A percentile compares a stretch with the other conserved stretches of the same genome.
These are phyloP conservation scores for Chrysolina americana DNA, from an alignment of 2,888 invertebrate species.

Conservation along the genomic window DNA sequence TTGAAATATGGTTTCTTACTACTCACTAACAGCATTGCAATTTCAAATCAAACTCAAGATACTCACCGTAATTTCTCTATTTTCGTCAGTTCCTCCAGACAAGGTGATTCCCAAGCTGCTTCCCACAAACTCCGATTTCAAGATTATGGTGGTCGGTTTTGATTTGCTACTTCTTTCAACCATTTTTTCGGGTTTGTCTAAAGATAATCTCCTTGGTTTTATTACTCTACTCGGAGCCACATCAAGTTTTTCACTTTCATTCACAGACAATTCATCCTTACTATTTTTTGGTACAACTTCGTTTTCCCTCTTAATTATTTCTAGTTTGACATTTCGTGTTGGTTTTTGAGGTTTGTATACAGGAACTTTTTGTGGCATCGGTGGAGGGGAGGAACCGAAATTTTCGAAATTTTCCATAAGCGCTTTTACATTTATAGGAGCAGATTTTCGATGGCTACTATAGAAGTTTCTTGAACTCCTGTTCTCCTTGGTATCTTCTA, in stretches of 20 bases:
- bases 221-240: slow-evolving; percentile 22
- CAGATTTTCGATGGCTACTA: slow-evolving; percentile 45
- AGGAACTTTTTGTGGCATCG: slow-evolving; percentile 48
- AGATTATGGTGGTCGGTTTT: slow-evolving; percentile 76
- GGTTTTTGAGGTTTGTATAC: slow-evolving; percentile 46
- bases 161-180: slow-evolving; percentile 31
- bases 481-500: slow-evolving; percentile 33
- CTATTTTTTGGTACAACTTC: slow-evolving; percentile 39
- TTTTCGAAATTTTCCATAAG: slow-evolving; percentile 75
- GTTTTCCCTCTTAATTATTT: slow-evolving; percentile 46
- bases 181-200: slow-evolving; percentile 39
- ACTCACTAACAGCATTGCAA: not conserved
- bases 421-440: slow-evolving; percentile 71
- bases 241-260: slow-evolving; percentile 43
- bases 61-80: slow-evolving; percentile 90
- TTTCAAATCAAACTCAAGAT: not conserved
- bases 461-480: slow-evolving; percentile 33
- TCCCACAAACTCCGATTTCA: slow-evolving; percentile 78
- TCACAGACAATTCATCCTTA: slow-evolving; percentile 36
- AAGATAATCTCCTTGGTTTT: slow-evolving; percentile 39
- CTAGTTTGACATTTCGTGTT: slow-evolving; percentile 50
- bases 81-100: slow-evolving; percentile 91
- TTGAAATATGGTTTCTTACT: too few relatives aligned
- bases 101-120: slow-evolving; percentile 90
- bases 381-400: slow-evolving; percentile 49